Evolutionary conservation across 2,888 invertebrate genomes (phyloP).

Genomic region (Ochlodes sylvanus): DNA sequence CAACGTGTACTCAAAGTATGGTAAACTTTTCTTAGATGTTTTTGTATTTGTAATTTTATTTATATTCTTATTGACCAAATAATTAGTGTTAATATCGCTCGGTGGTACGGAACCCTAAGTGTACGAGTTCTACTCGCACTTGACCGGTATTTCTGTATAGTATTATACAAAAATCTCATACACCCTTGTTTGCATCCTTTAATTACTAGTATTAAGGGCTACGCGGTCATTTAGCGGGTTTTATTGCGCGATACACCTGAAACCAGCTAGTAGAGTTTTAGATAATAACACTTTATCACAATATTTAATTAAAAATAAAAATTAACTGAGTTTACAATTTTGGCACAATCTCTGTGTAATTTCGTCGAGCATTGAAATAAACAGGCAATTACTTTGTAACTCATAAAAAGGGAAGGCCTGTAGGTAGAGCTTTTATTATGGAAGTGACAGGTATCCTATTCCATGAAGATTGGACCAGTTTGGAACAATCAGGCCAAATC

Average conservation of each 20-base stretch:
- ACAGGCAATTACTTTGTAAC: background rate
- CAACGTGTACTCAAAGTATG: too few relatives aligned
- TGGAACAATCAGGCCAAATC: constrained; percentile 23
- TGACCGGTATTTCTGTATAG: constrained; percentile 1
- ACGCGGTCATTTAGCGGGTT: constrained; percentile 23
- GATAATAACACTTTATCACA: background rate
- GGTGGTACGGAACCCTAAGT: too few relatives aligned
- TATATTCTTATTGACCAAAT: too few relatives aligned
- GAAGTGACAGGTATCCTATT: constrained; percentile 13
- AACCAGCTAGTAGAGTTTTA: background rate
- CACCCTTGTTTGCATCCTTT: constrained; percentile 22
- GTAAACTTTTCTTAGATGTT: too few relatives aligned
- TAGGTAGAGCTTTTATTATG: constrained; percentile 8
- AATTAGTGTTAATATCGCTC: too few relatives aligned
- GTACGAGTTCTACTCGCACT: too few relatives aligned
- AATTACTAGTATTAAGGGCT: constrained; percentile 25
- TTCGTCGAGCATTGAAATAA: background rate
- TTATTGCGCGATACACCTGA: constrained; percentile 14
- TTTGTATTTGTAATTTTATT: too few relatives aligned
- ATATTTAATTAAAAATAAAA: constrained; percentile 20
- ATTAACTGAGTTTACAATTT: background rate
- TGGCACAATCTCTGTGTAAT: too few relatives aligned
- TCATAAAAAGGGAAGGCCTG: background rate
- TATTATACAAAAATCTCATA: constrained; percentile 5
- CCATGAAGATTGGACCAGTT: constrained; percentile 14